Evolutionary conservation across 2,797 vertebrate genomes (phyloP), one percentile per base, ranked within the genome.

Genomic region (Tokudaia tokunoshimensis): DNA sequence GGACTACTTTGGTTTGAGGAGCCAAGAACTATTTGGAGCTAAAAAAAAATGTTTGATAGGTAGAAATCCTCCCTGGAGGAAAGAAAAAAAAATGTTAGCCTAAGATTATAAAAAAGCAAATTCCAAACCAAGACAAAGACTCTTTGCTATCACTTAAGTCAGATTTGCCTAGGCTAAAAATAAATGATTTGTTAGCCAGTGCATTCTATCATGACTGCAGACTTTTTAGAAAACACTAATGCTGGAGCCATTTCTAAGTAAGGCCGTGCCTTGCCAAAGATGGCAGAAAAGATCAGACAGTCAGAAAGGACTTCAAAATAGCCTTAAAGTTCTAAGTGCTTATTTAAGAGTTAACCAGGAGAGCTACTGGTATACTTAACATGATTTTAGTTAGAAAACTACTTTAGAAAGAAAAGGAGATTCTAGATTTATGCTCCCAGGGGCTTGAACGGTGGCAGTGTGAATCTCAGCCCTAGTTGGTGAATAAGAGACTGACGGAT

Each of bases 91-190:
- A 65, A 24, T 63, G 15, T 86, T 96, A 90, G 41, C 37, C 44
- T 63, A 91, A n/a, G 34, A 84, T 24, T 61, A 37, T 17, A 91
- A 34, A 57, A 90, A 37, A 52, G 15, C 29, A 90, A 90, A 37
- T 24, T 31, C 29, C 44, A 86, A 76, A 31, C 29, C 6, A 87
- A 59, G 63, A 93, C 31, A 91, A 94, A 94, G 78, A 63, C 52
- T 10, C 44, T 50, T 86, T 41, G 52, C 41, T 89, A 24, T 92
- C 5, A 9, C n/a, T 81, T 84, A 84, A 55, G 78, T 96, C 59
- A 75, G 50, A 89, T 63, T 75, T 89, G 57, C 90, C 55, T 88
- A n/a, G 24, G 55, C 74, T 93, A 94, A 96, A 96, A 96, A 94
- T 95, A 94, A 88, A 70, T 17, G 63, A n/a, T 92, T 44, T 82